These are phyloP conservation scores for Heliconius cydno DNA, from an alignment of 2,888 invertebrate species.

Conservation along the genomic window DNA sequence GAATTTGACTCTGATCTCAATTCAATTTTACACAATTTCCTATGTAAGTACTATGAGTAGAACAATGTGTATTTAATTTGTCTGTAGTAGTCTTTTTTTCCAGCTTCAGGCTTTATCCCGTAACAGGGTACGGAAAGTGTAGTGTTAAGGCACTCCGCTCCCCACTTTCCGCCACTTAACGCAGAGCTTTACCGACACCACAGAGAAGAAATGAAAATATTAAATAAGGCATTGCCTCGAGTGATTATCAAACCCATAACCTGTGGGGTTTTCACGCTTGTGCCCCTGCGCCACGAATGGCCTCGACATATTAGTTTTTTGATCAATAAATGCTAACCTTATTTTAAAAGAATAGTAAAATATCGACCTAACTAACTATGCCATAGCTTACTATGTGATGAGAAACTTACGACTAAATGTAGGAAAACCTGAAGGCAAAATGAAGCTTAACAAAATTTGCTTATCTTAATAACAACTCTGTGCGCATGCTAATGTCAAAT, in stretches of 20 bases:
- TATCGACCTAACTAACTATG: background rate
- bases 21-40: conserved; percentile 22
- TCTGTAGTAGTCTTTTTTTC: background rate
- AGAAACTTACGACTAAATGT: background rate
- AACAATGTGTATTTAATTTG: background rate
- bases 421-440: background rate
- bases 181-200: no score
- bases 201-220: no score
- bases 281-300: no score
- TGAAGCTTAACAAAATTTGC: background rate
- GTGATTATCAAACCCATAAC: no score
- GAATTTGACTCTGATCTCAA: conserved; percentile 31
- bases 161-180: no score
- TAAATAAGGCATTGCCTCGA: no score
- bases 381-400: background rate
- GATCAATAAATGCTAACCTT: background rate
- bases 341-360: background rate
- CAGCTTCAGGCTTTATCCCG: no score
- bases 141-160: no score
- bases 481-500: background rate
- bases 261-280: no score
- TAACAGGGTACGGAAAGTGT: no score
- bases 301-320: no score
- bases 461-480: background rate
- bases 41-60: background rate